Evolutionary conservation across 2,888 invertebrate genomes (phyloP).

Genomic region (Ecdyonurus torrentis): DNA sequence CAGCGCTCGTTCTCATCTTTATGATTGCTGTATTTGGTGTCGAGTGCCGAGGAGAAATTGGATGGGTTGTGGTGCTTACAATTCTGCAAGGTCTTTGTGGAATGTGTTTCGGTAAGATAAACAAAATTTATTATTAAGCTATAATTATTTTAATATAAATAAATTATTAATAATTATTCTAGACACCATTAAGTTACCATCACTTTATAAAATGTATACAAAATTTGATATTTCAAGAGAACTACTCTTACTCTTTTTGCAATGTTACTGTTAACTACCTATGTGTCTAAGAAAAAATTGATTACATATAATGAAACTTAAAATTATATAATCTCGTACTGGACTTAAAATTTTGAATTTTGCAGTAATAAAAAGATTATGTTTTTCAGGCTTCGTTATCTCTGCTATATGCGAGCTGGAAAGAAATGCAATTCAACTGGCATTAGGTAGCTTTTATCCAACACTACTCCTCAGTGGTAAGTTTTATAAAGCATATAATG

Average conservation of each 20-base stretch:
- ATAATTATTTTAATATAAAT: too few relatives aligned
- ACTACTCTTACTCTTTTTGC: too few relatives aligned
- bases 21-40: conserved; percentile 84
- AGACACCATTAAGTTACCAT: too few relatives aligned
- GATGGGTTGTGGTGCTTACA: conserved; percentile 69
- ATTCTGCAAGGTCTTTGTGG: conserved; percentile 84
- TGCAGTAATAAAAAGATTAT: conserved; percentile 5
- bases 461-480: conserved; percentile 67
- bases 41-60: conserved; percentile 73
- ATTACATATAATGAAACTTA: too few relatives aligned
- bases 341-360: neutral
- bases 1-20: conserved; percentile 74
- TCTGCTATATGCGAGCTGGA: conserved; percentile 85
- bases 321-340: neutral
- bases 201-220: too few relatives aligned
- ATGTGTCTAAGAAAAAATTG: too few relatives aligned
- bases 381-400: conserved; percentile 54
- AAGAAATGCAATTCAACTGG: conserved; percentile 81
- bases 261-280: too few relatives aligned
- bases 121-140: too few relatives aligned
- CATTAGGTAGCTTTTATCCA: conserved; percentile 89
- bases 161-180: too few relatives aligned
- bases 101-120: conserved; percentile 79
- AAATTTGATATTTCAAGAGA: too few relatives aligned
- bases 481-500: conserved; percentile 16